Base-by-base conservation (phyloP, 2,888 invertebrate species). In the Hypomecis punctinalis region DNA sequence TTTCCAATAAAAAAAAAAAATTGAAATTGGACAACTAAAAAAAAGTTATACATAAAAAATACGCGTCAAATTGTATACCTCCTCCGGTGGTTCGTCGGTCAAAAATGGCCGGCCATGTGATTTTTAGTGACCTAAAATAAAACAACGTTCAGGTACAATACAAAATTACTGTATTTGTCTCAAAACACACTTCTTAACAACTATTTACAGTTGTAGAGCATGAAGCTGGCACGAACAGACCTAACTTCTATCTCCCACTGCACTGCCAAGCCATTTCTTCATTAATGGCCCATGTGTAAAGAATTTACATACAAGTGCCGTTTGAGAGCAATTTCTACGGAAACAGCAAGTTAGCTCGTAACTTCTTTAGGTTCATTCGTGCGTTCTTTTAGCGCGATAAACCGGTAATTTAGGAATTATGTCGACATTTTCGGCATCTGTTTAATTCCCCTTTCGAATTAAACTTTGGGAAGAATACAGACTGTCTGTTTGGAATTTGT, bases 231-330 rank as follows among this genome's bases (percentile, higher is more conserved):
- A 45, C 13, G 45, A 39, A 39, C 39, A 39, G 35, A n/a, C 42
- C 35, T 8, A 42, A 54, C 42, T 43, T 54, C 13, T 23, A 11
- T 9, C 13, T 36, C 2, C 51, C 6, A 33, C 2, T 43, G 43
- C 42, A 54, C 23, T 36, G 43, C 36, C 35, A 33, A 43, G 23
- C 33, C n/a, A 23, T n/a, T 56, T 46, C 46, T 56, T 46, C 39
- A 56, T 47, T 47, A 56, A 56, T 48, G 47, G 47, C 23, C n/a
- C 39, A 56, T 48, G 56, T 56, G 56, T 47, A 33, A 56, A 56
- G 56, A 56, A 56, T 56, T 56, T 56, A 56, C 56, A 56, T 56
- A 33, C 33, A 47, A 56, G 40, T 46, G 39, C 36, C 56, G 56
- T 56, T 56, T 47, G 39, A 56, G 56, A 47, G 47, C 39, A n/a